A percentile compares a stretch with the other conserved stretches of the same genome.
These are phyloP conservation scores for Dolomedes plantarius DNA, from an alignment of 2,888 invertebrate species.

Conservation along the genomic window DNA sequence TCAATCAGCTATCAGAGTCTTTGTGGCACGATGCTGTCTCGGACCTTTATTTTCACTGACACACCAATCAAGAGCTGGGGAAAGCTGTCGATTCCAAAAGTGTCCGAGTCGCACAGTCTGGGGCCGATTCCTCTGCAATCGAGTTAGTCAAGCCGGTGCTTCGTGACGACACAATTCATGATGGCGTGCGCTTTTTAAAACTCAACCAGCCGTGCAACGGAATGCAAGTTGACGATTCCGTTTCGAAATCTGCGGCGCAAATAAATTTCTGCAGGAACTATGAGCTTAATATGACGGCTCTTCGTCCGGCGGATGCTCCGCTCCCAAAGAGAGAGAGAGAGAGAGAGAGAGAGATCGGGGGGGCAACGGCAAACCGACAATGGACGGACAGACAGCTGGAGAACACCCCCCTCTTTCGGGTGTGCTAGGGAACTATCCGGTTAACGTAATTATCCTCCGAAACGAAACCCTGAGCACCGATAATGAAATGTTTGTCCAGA, in stretches of 20 bases:
- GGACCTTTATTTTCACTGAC: no score
- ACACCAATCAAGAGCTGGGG: no score
- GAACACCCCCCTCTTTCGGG: conserved; percentile 41
- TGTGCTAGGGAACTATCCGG: conserved; percentile 67
- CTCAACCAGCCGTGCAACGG: not conserved
- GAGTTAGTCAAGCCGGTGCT: not conserved
- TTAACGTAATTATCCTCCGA: conserved; percentile 72
- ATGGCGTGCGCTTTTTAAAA: not conserved
- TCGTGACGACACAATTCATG: no score
- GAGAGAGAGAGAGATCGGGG: not conserved
- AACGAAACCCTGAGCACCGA: conserved; percentile 63
- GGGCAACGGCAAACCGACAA: conserved; percentile 12
- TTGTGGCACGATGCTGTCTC: no score
- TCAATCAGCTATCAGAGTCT: no score
- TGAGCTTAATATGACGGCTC: not conserved
- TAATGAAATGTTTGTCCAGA: conserved; percentile 72
- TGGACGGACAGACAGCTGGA: conserved; percentile 36
- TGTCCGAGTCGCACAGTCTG: no score
- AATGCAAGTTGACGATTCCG: no score
- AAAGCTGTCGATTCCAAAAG: no score
- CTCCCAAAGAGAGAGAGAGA: conserved; percentile 6
- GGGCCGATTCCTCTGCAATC: no score
- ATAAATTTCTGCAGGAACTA: conserved; percentile 5
- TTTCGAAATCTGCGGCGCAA: not conserved
- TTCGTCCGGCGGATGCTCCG: conserved; percentile 28